Base-by-base conservation (phyloP, 1,140 invertebrate genomes). In the Theocolax elegans region DNA sequence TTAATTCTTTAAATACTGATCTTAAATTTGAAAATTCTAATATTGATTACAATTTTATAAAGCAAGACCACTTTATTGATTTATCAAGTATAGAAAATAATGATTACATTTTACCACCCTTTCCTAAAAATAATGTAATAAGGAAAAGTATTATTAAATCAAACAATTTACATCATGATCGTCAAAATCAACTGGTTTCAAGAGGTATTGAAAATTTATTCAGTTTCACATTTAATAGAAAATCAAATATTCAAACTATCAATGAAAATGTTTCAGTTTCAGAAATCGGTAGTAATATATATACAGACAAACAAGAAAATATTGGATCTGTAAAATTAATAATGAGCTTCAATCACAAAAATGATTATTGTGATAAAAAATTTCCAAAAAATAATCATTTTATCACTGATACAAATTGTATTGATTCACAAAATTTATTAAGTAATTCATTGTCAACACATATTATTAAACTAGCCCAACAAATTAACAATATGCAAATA, bases 401-500 rank as follows among this genome's bases (percentile, higher is more conserved):
- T 54, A 17, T 54, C 23, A 23, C 23, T 31, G 48, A 23, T 2
- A 31, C 46, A 12, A 17, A 65, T 31, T 51, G 12, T 48, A 4
- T 51, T 46, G 23, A 48, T 59, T 44, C 7, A 15, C 21, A 65
- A 27, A 58, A 58, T 40, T 46, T 40, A 54, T 40, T 49, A 1
- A 40, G 21, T 25, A 35, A 66, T 51, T 44, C 13, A 59, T n/a
- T 62, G 10, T 48, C 49, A 19, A 19, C 10, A 25, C 48, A 60
- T 48, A 59, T 66, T 21, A 44, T 46, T 3, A 62, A 44, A 35
- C 21, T 62, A 29, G 25, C 54, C 13, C 25, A 67, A 44, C 23
- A 66, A 46, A 72, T 48, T 42, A 60, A 72, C 19, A 72, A 49
- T 40, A 46, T 65, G 1, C 59, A 56, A 56, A 17, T 48, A 31